phyloP scores from a whole-genome alignment of 2,888 invertebrate genomes.

The Aphidoletes aphidimyza region DNA sequence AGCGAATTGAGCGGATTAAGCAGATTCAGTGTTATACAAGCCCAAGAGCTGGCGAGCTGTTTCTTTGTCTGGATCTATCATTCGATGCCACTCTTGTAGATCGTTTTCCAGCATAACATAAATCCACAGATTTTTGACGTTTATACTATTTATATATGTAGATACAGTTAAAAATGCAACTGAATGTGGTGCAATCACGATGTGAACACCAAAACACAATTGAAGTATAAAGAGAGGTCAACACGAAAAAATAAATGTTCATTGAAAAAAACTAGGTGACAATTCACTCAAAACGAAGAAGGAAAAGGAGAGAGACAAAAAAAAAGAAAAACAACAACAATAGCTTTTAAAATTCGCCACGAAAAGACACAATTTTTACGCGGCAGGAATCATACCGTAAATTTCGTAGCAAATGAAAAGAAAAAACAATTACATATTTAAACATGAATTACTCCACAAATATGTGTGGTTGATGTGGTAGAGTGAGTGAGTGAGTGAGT shows the following conservation, averaged over 20 bases:
- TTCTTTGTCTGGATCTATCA: no score
- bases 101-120: no score
- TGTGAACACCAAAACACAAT: not conserved
- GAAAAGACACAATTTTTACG: no score
- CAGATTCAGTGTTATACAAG: no score
- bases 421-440: constrained; percentile 31
- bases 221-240: constrained; percentile 9
- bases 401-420: not conserved
- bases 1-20: no score
- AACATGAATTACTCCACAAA: not conserved
- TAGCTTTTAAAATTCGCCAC: not conserved
- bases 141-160: not conserved
- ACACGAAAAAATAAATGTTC: not conserved
- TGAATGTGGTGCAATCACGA: not conserved
- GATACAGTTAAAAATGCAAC: not conserved
- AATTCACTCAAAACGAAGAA: not conserved
- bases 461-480: no score
- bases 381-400: not conserved
- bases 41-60: no score
- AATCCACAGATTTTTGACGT: no score
- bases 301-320: not conserved
- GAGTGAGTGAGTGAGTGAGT: no score
- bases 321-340: not conserved
- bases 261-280: not conserved
- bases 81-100: no score